These are phyloP conservation scores for Synchiropus splendidus DNA, from an alignment of 2,113 vertebrate genomes.

Conservation along the genomic window DNA sequence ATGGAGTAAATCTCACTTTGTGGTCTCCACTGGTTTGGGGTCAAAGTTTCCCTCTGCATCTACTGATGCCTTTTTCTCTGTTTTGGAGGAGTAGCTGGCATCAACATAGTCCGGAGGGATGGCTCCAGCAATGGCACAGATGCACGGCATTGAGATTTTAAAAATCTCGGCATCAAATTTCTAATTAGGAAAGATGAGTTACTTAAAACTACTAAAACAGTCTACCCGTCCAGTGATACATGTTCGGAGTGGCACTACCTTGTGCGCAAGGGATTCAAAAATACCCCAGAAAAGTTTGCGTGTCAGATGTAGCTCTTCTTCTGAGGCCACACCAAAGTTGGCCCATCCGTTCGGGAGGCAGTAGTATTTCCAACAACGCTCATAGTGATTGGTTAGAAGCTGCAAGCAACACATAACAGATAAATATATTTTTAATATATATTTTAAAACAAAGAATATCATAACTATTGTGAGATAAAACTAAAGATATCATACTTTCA, in stretches of 20 bases:
- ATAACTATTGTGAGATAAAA: too few relatives aligned
- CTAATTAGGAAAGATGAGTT: conserved; percentile 62
- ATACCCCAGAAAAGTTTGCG: conserved; percentile 95
- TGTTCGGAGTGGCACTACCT: conserved; percentile 54
- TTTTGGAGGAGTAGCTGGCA: conserved; percentile 87
- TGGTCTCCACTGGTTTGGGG: conserved; percentile 85
- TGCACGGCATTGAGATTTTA: conserved; percentile 86
- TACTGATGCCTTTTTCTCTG: conserved; percentile 88
- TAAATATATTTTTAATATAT: neutral
- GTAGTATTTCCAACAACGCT: conserved; percentile 94
- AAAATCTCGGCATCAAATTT: conserved; percentile 85
- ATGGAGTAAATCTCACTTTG: conserved; percentile 66
- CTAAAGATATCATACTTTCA: too few relatives aligned
- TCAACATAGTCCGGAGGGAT: conserved; percentile 90
- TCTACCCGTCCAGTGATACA: neutral
- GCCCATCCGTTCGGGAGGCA: conserved; percentile 91
- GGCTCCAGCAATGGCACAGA: conserved; percentile 87
- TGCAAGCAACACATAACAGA: conserved; percentile 27
- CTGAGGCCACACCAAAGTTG: conserved; percentile 83
- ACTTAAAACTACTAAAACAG: too few relatives aligned
- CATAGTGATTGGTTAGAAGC: conserved; percentile 92
- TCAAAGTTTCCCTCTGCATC: conserved; percentile 93
- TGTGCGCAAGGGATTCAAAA: conserved; percentile 86
- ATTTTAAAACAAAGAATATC: too few relatives aligned
- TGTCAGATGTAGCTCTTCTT: conserved; percentile 88